Base-by-base conservation (phyloP, 2,888 invertebrate genomes). In the Pachliopta kotzebuea region DNA sequence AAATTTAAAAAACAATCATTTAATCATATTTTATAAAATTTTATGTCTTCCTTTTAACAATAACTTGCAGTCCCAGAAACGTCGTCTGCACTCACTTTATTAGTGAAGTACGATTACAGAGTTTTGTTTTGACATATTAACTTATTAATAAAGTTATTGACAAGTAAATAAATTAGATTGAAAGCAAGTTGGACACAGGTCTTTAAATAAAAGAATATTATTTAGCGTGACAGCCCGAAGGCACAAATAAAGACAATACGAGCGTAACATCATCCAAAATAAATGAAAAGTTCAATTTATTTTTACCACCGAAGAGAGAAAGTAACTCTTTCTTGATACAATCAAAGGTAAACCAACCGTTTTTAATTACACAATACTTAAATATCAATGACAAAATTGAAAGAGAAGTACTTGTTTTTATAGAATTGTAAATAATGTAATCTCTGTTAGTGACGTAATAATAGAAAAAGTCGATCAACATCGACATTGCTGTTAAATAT, bases 301-400 rank as follows among this genome's bases (percentile, higher is more conserved):
- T 80, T 76, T 81, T 78, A 75, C 74, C 71, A 72, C 75, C 74
- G 75, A 78, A 74, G 71, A 76, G 83, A 80, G 86, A 88, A 87
- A 87, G 86, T 76, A 73, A 74, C 76, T 79, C 87, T 89, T 87
- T 88, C 85, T 84, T 81, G 75, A 69, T 72, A 72, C 78, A 79
- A 83, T 82, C 76, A 85, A 83, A 76, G 80, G 81, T 80, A 81
- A 80, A 82, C 80, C 37, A 81, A 84, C 81, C 72, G 74, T 74
- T 75, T 78, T 80, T 76, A 78, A 80, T 80, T 72, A 37, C 11
- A 31, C 11, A 9, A 11, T 11, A 3, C 14, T 37, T 37, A 73
- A 62, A 23, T 73, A 73, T 73, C 68, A 70, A 70, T 71, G 68
- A 69, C 71, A 63, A 65, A 66, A 57, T 56, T 68, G 58, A 53